Evolutionary conservation across 2,888 invertebrate genomes (phyloP), one percentile per base, ranked within the genome.

Genomic region (Phrixothrix hirtus): DNA sequence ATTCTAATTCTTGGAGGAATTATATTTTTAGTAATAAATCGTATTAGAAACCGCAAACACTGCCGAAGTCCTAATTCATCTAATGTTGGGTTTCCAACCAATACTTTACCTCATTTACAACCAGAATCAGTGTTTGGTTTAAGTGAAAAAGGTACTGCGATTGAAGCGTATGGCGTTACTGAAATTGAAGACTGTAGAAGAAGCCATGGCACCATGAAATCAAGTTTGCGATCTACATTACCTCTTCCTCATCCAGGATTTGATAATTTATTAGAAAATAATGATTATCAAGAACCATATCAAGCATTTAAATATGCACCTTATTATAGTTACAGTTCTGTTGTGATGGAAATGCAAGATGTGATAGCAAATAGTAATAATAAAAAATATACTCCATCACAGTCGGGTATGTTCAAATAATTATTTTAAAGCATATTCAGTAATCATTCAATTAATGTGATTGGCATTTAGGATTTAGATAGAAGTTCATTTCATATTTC

Each of bases 261-360:
- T 39, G 76, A 81, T 65, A 83, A 83, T 65, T 79, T 84, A 62
- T 83, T 84, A 70, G 81, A 85, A 34, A 68, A 63, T 57, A 86
- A 86, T 67, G 87, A 87, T 70, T 89, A 89, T 74, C 88, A 88
- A 69, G 89, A 89, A 76, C 89, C 89, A 29, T 88, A 88, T 74
- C 88, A 88, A 74, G 86, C 87, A 12, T 76, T 87, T 61, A 85
- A 85, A 71, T 87, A 85, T 69, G 85, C 87, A 9, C 88, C 88
- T 1, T 88, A 87, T 73, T 87, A 87, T 73, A 86, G 85, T 70
- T 88, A 87, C 76, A 87, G 86, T 72, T 85, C 87, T 16, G 86
- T 87, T 36, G 80, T 87, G 66, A 81, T 87, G 77, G 87, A 88
- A 76, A 87, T 87, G 86, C 83, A 85, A 73, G 85, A 87, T 74